phyloP scores from a whole-genome alignment of 2,113 vertebrate genomes.

The Paradoxurus hermaphroditus region DNA sequence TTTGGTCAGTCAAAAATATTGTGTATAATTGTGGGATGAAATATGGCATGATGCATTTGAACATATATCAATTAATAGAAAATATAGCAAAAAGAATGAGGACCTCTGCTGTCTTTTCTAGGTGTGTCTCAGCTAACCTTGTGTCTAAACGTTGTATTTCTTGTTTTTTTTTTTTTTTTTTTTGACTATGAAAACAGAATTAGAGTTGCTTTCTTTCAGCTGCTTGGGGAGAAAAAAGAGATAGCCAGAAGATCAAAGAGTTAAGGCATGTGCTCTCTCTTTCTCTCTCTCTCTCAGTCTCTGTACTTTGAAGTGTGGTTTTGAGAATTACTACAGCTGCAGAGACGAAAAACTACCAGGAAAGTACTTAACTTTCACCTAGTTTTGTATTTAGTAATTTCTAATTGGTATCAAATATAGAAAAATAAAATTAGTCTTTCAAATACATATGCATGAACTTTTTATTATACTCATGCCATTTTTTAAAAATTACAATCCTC shows the following conservation, averaged over 20 bases:
- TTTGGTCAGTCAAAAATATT: neutral
- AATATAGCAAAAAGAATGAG: neutral
- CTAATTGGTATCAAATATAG: constrained; percentile 47
- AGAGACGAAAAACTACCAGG: constrained; percentile 47
- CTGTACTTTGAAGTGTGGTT: constrained; percentile 6
- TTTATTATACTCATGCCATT: neutral
- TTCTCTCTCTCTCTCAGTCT: neutral
- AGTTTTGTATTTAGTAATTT: constrained; percentile 38
- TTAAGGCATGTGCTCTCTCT: neutral
- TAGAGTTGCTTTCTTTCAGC: constrained; percentile 18
- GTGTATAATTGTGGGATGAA: neutral
- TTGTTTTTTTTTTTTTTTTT: constrained; percentile 15
- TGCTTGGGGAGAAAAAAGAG: neutral
- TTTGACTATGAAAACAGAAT: constrained; percentile 39
- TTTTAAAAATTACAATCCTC: neutral
- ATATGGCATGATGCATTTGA: neutral
- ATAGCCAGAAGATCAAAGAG: neutral
- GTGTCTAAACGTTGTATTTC: neutral
- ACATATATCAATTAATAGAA: neutral
- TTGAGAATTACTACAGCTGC: neutral
- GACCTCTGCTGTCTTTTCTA: neutral
- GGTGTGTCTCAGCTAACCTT: neutral
- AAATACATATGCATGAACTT: constrained; percentile 34
- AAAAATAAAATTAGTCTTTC: constrained; percentile 47
- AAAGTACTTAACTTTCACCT: constrained; percentile 16